Base-by-base conservation (phyloP, 2,888 invertebrate species). In the Embidobia sp. region DNA sequence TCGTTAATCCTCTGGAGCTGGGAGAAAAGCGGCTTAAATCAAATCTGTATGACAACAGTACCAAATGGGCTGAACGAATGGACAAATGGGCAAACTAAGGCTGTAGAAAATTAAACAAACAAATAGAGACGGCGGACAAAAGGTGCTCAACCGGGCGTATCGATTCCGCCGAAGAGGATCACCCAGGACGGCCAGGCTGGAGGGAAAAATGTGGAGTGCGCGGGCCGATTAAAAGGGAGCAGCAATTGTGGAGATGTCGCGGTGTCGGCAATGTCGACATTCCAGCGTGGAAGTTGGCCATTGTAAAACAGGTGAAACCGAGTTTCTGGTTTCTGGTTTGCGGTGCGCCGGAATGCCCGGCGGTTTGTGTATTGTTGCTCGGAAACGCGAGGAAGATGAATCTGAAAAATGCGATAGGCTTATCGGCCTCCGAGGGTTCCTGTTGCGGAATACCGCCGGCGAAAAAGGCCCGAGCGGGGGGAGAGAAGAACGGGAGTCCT, bases 371-470 rank as follows among this genome's bases (percentile, higher is more conserved):
- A 42, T 73, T 64, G 64, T 69, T 64, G 61, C 64, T 74, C 70
- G 66, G 63, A 78, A 72, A 78, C 69, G 67, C 75, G 73, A 64
- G 66, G 78, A 64, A 55, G 64, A 80, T 77, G 79, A 80, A 80
- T 79, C 76, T 77, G 51, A 81, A 77, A 80, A 81, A 80, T 72
- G 81, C 79, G 78, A 76, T 78, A 75, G 70, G 70, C 66, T 75
- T 78, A 75, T 78, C 78, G 69, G 49, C 22, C 40, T 55, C 22
- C 16, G 59, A 40, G 31, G 67, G 69, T 69, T 73, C 59, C 53
- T 27, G 33, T 67, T 57, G 49, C 33, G 61, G 75, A 75, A 78
- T 63, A 73, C 64, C 64, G 13, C 11, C 31, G 19, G 37, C 22
- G 51, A n/a, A 61, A 59, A 31, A 15, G 26, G 42, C 26, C 8